These are phyloP conservation scores for Ormyrus labotus DNA, from an alignment of 2,888 invertebrate species.

Conservation along the genomic window DNA sequence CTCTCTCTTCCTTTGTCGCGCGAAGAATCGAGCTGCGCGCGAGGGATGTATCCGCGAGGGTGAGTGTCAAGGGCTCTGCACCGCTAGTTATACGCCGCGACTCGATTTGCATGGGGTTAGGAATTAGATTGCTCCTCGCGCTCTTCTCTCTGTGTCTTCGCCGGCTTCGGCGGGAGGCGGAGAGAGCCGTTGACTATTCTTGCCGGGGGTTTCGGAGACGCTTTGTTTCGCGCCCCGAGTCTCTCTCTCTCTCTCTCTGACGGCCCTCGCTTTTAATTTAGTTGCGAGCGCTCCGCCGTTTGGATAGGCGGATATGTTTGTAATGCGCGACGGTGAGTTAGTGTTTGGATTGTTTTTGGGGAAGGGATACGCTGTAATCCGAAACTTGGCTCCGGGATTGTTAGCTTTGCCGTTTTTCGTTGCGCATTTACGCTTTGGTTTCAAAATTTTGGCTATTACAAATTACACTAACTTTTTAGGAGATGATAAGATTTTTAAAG, in stretches of 20 bases:
- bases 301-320: no score
- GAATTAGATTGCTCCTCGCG: conserved; percentile 48
- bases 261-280: not conserved
- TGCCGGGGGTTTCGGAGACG: no score
- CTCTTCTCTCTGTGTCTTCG: not conserved
- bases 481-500: no score
- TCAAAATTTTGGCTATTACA: no score
- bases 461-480: no score
- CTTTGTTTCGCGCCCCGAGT: not conserved
- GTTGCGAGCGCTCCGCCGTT: not conserved
- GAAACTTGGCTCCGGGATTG: no score
- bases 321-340: no score
- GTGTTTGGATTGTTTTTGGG: no score
- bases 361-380: no score
- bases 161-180: not conserved
- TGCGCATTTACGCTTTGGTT: no score
- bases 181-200: no score
- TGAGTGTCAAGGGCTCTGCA: conserved; percentile 61
- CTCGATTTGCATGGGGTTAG: conserved; percentile 66
- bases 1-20: conserved; percentile 43
- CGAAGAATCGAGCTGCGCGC: conserved; percentile 46
- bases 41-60: conserved; percentile 50
- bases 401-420: no score
- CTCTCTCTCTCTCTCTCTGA: not conserved
- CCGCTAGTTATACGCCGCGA: conserved; percentile 56